phyloP scores from a whole-genome alignment of 2,113 vertebrate species.

The Anser brachyrhynchus region DNA sequence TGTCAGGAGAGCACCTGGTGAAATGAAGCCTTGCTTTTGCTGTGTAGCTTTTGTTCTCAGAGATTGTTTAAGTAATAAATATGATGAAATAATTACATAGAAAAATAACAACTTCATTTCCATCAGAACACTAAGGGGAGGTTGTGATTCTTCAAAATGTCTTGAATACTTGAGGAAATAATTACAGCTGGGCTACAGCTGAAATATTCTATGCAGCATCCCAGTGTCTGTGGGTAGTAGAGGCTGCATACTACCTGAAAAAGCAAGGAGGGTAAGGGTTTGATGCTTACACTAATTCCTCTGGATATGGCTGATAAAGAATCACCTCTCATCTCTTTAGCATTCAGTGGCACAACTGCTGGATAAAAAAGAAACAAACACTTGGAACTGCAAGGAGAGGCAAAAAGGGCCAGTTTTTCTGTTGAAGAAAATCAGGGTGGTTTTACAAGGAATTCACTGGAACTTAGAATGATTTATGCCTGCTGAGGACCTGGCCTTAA shows the following conservation, averaged over 20 bases:
- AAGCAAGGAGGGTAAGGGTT: slow-evolving; percentile 11
- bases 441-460: slow-evolving; percentile 29
- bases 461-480: slow-evolving; percentile 27
- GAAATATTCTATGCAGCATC: background rate
- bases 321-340: slow-evolving; percentile 43
- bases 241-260: slow-evolving; percentile 25
- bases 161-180: slow-evolving; percentile 51
- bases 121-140: slow-evolving; percentile 23
- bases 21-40: slow-evolving; percentile 60
- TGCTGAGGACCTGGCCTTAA: background rate
- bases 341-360: slow-evolving; percentile 39
- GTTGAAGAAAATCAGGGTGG: background rate
- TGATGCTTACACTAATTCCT: slow-evolving; percentile 53
- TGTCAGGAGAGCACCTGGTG: slow-evolving; percentile 64
- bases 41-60: slow-evolving; percentile 49
- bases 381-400: background rate
- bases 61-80: slow-evolving; percentile 66
- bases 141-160: slow-evolving; percentile 56
- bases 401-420: background rate
- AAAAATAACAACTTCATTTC: slow-evolving; percentile 69
- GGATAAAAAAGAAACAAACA: slow-evolving; percentile 55
- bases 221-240: background rate
- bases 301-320: slow-evolving; percentile 42
- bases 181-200: slow-evolving; percentile 44
- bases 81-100: slow-evolving; percentile 71